Evolutionary conservation across 1,140 invertebrate genomes (phyloP), one percentile per base, ranked within the genome.

Genomic region (Bombus affinis): DNA sequence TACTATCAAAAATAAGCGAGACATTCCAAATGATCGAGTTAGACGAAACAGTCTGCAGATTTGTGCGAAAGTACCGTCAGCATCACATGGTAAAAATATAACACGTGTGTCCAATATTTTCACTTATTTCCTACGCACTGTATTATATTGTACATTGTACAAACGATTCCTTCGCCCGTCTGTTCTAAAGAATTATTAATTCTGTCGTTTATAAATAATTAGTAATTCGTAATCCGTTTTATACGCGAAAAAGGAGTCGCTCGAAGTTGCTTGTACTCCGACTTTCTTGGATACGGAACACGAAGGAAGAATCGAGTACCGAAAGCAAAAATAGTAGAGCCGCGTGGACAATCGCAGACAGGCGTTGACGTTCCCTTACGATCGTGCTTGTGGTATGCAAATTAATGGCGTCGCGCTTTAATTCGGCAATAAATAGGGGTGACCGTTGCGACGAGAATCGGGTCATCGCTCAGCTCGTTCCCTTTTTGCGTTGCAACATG

Each of bases 351-450:
- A 84, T 76, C 75, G 57, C 78, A 57, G 81, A 85, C 89, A 75
- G 25, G 70, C 47, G 83, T 78, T 77, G 87, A 88, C 84, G 89
- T 75, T 80, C 84, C 81, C 88, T 80, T 71, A 68, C 75, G 83
- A 59, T 85, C 79, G 72, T 80, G 83, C 59, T 57, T 74, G 91
- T 80, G 92, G 93, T 92, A 94, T 95, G 94, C 92, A 95, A 95
- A 95, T 95, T 95, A 95, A 95, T 94, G 94, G 94, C 93, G 94
- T 94, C 93, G 94, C 94, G 94, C 92, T 95, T 95, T 95, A 95
- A 95, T 95, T 95, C 94, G 94, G 94, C 94, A 95, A 95, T 95
- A 95, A 95, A 95, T 95, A 95, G 93, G 93, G 94, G 94, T 95
- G 92, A 94, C 93, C 93, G 92, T 92, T 93, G 88, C 88, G 91